Base-by-base conservation (phyloP, 2,888 invertebrate species). In the Pherbina coryleti region DNA sequence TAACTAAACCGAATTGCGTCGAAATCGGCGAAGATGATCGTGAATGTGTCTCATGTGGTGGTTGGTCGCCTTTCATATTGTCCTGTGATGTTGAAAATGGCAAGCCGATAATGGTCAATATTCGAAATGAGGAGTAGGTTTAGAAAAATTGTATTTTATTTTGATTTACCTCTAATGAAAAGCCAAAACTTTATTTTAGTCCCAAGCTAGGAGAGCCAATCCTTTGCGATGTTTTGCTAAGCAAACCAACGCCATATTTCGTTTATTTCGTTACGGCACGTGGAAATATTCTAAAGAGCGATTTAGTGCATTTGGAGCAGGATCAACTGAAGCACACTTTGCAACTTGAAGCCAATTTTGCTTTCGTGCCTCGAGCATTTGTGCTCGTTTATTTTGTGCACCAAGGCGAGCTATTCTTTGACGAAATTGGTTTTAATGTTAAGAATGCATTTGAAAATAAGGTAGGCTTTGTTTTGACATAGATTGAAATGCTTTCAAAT, bases 331-430 rank as follows among this genome's bases (percentile, higher is more conserved):
- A 90, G 80, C 91, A 92, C 79, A 91, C 91, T 79, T 91, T 94
- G 83, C 92, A 93, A 73, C 93, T 97, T 84, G 90, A 92, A 60
- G 94, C 95, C 17, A 92, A 93, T 0, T 92, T 93, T 80, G 92
- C 92, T 44, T 95, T 96, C 95, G 93, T 95, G 4, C 97, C 97
- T 0, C 93, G 93, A 75, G 94, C 95, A 37, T 93, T 94, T 84
- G 90, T 97, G 67, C 90, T 97, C 67, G 94, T 96, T 11, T 96
- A 94, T 86, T 95, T 93, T 81, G 93, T 97, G 75, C 44, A 74
- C 7, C 93, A 93, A 83, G 93, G 94, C 7, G 94, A 96, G 87
- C 90, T 96, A 53, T 92, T 97, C 25, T 95, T 96, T 0, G 96
- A 97, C 86, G 94, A 96, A 1, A 90, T 97, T 22, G 94, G 95